These are phyloP conservation scores for Camptogramma bilineatum DNA, from an alignment of 2,888 invertebrate genomes.

Conservation along the genomic window DNA sequence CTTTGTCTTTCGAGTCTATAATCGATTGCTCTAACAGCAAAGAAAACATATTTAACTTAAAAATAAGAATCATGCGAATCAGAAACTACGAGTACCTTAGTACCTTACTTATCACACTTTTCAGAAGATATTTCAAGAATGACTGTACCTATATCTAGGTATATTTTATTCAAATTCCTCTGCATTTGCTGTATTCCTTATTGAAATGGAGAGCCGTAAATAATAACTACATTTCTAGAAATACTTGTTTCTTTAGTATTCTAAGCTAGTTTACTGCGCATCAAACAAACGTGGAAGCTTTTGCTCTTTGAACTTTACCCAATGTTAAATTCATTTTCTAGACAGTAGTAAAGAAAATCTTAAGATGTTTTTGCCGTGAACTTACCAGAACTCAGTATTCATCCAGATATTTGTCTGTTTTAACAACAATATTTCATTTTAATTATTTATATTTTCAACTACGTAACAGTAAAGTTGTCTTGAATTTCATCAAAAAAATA, in stretches of 20 bases:
- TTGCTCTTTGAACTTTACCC: conserved; percentile 14
- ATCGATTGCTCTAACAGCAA: too few species aligned
- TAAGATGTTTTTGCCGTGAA: neutral
- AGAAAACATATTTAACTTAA: too few species aligned
- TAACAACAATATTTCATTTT: neutral
- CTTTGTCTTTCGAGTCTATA: too few species aligned
- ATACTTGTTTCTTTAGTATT: conserved; percentile 12
- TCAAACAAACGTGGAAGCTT: conserved; percentile 8
- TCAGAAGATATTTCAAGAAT: neutral
- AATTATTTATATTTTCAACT: neutral
- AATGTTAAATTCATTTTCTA: conserved; percentile 8
- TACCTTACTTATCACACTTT: neutral
- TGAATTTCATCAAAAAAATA: neutral
- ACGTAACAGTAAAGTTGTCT: neutral
- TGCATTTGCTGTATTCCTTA: conserved; percentile 22
- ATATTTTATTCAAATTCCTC: conserved; percentile 29
- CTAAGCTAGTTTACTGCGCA: conserved; percentile 14
- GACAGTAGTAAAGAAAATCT: neutral
- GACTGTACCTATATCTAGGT: conserved; percentile 5
- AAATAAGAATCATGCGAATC: too few species aligned
- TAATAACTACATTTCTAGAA: conserved; percentile 22
- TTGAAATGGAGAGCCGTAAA: conserved; percentile 20
- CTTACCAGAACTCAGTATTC: neutral
- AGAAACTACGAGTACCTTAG: neutral
- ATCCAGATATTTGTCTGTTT: neutral